Evolutionary conservation across 2,888 invertebrate species (phyloP).

Genomic region (Phaonia tiefii): DNA sequence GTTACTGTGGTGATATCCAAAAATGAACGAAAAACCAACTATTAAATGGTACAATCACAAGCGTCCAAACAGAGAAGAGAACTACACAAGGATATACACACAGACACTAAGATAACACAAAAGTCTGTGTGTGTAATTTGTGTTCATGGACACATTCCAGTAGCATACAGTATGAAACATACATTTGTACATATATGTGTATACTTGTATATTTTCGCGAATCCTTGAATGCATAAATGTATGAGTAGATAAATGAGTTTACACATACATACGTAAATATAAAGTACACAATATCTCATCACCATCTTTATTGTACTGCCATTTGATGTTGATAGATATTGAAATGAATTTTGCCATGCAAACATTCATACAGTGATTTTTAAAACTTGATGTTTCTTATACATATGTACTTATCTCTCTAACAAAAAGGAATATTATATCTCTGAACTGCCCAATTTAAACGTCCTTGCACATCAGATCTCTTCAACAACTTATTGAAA

Average conservation of each 20-base stretch:
- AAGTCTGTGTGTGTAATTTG: neutral
- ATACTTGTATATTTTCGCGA: neutral
- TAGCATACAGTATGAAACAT: neutral
- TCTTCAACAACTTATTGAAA: too few relatives aligned
- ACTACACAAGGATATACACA: conserved; percentile 12
- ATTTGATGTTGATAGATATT: conserved; percentile 53
- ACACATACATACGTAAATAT: neutral
- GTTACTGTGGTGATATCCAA: conserved; percentile 33
- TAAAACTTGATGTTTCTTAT: too few relatives aligned
- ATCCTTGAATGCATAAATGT: neutral
- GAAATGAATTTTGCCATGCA: neutral
- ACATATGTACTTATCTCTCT: too few relatives aligned
- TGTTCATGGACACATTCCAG: neutral
- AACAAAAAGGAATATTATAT: too few relatives aligned
- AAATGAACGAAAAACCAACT: conserved; percentile 33
- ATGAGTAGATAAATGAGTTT: neutral
- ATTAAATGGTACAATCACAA: neutral
- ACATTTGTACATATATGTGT: too few relatives aligned
- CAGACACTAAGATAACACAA: neutral
- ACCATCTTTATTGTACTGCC: conserved; percentile 49
- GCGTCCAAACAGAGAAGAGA: conserved; percentile 3
- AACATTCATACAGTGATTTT: conserved; percentile 1
- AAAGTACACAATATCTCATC: conserved; percentile 53
- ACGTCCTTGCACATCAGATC: neutral
- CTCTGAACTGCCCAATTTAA: neutral